Base-by-base conservation (phyloP, 2,797 vertebrate species). In the Acrossocheilus fasciatus region DNA sequence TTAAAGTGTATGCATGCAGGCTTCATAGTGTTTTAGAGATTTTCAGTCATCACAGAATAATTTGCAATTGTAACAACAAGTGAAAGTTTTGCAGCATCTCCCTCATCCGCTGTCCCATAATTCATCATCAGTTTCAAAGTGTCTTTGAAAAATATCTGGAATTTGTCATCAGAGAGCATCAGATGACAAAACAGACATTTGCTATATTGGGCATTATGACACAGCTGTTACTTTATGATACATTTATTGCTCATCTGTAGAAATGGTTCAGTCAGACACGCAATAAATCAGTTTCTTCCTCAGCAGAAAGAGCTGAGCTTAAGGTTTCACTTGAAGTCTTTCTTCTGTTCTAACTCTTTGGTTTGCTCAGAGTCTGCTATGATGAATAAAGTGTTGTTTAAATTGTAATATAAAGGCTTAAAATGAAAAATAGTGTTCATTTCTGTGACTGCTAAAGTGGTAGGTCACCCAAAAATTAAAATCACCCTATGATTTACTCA, bases 211-310 rank as follows among this genome's bases (percentile, higher is more conserved):
- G 62, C 75, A 69, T 81, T 79, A 72, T 87, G 72, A 88, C 47
- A 64, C 45, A 62, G 57, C 75, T 77, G 83, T 81, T 73, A 45
- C 39, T n/a, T 77, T 70, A 59, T 87, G 87, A 90, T 87, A 54
- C 62, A 57, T 81, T 82, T 84, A 73, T 64, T 73, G 54, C 81
- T 85, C 20, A 59, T 68, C 82, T 85, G 73, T 80, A 41, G 26
- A 83, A 82, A 75, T 66, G 72, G 23, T 87, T 88, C 87, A 88
- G 54, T 87, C 85, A 87, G 88, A 86, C 72, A 6, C 39, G 8
- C 74, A 66, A 73, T 88, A 83, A 88, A 87, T 90, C 85, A 77
- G 59, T 62, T 45, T 41, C 43, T 59, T 39, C 69, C 39, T 72
- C 36, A 2, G 68, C 59, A 78, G 14, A 52, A 54, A 72, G 30